Evolutionary conservation across 64 coral and sea anemone genomes (phyloP).

Genomic region (Pocillopora damicornis): DNA sequence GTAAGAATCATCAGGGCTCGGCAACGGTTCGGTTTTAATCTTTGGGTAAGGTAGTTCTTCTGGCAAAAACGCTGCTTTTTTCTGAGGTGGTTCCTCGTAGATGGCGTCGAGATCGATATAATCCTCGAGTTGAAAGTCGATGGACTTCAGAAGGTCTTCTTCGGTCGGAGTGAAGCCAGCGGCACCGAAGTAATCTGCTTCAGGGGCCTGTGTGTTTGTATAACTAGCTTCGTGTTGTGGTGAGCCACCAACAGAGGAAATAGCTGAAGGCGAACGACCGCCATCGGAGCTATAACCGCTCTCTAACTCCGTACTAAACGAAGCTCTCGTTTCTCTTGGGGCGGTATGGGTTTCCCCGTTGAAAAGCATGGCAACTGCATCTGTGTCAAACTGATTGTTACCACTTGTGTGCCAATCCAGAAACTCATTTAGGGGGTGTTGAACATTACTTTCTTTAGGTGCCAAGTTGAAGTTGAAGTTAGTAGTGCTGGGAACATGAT

Average conservation of each 20-base stretch:
- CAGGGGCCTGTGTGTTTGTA: neutral
- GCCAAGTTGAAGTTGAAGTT: conserved; percentile 25
- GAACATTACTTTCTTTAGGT: conserved; percentile 24
- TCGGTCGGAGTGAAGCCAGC: conserved; percentile 50
- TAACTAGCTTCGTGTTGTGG: conserved; percentile 27
- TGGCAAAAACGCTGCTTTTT: conserved; percentile 10
- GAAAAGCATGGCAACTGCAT: conserved; percentile 53
- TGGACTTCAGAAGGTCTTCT: conserved; percentile 52
- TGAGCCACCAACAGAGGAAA: conserved; percentile 38
- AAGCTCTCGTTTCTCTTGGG: conserved; percentile 1
- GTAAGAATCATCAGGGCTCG: neutral
- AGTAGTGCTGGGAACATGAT: conserved; percentile 34
- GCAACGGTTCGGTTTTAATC: conserved; percentile 17
- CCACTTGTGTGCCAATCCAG: conserved; percentile 40
- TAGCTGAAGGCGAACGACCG: conserved; percentile 42
- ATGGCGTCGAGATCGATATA: conserved; percentile 49
- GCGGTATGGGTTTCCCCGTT: conserved; percentile 29
- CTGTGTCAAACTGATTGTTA: conserved; percentile 25
- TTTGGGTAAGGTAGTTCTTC: conserved; percentile 27
- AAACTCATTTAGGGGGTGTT: conserved; percentile 46
- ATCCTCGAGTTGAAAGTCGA: conserved; percentile 50
- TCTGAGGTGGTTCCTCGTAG: conserved; percentile 21
- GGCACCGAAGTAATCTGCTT: conserved; percentile 61
- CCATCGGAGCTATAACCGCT: conserved; percentile 90
- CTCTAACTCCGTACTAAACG: conserved; percentile 53